phyloP scores from a whole-genome alignment of 64 coral and sea anemone species.

The Montipora cactus region DNA sequence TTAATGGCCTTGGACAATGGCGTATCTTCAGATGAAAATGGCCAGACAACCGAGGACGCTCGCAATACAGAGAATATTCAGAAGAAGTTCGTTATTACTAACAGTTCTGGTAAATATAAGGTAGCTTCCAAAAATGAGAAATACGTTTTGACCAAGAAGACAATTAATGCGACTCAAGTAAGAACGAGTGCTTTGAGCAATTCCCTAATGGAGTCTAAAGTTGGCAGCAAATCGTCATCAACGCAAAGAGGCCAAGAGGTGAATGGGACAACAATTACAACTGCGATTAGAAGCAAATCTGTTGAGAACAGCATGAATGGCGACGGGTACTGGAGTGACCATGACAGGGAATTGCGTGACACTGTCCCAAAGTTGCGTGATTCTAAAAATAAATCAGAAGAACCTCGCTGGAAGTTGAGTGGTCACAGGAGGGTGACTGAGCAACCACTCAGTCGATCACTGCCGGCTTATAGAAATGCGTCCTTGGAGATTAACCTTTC shows the following conservation, averaged over 20 bases:
- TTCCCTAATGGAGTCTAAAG: slow-evolving; percentile 65
- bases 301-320: neutral
- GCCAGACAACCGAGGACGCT: neutral
- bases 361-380: neutral
- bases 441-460: slow-evolving; percentile 14
- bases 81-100: slow-evolving; percentile 48
- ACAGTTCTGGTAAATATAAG: slow-evolving; percentile 42
- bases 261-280: neutral
- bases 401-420: neutral
- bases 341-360: neutral
- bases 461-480: neutral
- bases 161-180: slow-evolving; percentile 28
- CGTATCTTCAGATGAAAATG: neutral
- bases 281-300: neutral
- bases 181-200: slow-evolving; percentile 82
- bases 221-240: neutral
- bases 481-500: neutral
- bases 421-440: neutral
- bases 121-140: slow-evolving; percentile 27
- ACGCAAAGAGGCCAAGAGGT: neutral
- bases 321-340: neutral
- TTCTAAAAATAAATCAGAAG: neutral
- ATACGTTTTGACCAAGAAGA: neutral
- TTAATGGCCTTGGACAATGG: slow-evolving; percentile 1
- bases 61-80: neutral